A percentile compares a stretch with the other conserved stretches of the same genome.
phyloP scores from a whole-genome alignment of 1,140 invertebrate species.

The Drosophila saltans region DNA sequence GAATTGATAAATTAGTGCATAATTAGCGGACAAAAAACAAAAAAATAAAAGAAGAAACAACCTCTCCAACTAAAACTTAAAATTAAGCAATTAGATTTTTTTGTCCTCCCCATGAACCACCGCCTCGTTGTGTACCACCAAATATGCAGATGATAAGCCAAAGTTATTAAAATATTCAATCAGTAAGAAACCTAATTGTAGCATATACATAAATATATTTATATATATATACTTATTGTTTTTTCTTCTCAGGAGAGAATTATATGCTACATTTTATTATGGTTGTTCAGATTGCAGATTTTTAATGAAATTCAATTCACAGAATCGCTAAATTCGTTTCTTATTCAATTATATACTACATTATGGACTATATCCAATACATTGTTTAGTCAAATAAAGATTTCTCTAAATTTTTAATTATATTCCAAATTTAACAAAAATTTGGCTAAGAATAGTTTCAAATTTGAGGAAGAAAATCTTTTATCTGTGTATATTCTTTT shows the following conservation, averaged over 20 bases:
- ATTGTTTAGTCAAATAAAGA: no score
- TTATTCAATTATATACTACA: background rate
- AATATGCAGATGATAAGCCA: background rate
- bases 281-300: background rate
- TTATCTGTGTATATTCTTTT: no score
- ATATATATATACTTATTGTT: background rate
- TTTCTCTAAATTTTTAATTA: no score
- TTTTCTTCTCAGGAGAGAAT: background rate
- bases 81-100: constrained; percentile 42
- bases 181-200: background rate
- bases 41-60: background rate
- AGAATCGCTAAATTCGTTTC: constrained; percentile 8
- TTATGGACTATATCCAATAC: no score
- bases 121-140: constrained; percentile 24
- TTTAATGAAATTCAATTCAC: background rate
- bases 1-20: constrained; percentile 66
- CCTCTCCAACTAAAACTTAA: constrained; percentile 15
- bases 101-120: constrained; percentile 38
- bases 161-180: constrained; percentile 23
- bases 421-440: no score
- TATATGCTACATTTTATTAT: background rate
- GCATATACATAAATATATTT: background rate
- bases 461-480: no score
- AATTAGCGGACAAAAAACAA: constrained; percentile 25
- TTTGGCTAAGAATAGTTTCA: no score